These are phyloP conservation scores for Hirtodrosophila confusa DNA, from an alignment of 2,888 invertebrate species.

Conservation along the genomic window DNA sequence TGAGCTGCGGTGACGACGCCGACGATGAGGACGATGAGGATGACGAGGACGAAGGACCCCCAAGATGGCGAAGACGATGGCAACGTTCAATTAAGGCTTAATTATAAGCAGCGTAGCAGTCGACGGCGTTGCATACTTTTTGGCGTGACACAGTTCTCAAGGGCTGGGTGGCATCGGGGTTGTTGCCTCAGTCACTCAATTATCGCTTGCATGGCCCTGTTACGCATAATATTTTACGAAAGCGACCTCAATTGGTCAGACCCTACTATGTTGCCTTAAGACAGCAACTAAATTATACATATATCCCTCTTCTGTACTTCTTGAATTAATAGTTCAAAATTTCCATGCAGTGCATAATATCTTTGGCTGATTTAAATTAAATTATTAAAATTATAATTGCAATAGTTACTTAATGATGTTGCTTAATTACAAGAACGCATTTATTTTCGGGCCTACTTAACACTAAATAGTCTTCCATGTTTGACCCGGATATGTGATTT, in stretches of 20 bases:
- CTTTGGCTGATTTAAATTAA: too few relatives aligned
- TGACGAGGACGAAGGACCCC: conserved; percentile 1
- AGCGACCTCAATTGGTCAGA: conserved; percentile 9
- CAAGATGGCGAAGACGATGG: conserved; percentile 15
- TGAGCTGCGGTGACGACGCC: conserved; percentile 22
- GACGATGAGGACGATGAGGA: not conserved
- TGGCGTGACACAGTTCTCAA: conserved; percentile 42
- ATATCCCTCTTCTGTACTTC: too few relatives aligned
- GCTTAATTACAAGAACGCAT: too few relatives aligned
- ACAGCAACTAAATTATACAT: too few relatives aligned
- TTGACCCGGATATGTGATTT: too few relatives aligned
- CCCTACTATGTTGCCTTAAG: too few relatives aligned
- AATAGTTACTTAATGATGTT: too few relatives aligned
- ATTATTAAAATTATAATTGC: too few relatives aligned
- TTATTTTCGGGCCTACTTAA: too few relatives aligned
- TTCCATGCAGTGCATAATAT: too few relatives aligned
- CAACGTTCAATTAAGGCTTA: conserved; percentile 68
- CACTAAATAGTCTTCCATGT: too few relatives aligned
- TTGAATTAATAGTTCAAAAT: too few relatives aligned
- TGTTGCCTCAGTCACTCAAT: conserved; percentile 42
- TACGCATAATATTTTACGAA: conserved; percentile 19
- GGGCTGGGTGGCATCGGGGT: not conserved
- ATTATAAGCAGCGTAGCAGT: conserved; percentile 57
- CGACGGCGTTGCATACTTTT: conserved; percentile 43
- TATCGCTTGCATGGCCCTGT: conserved; percentile 42